phyloP scores from a whole-genome alignment of 2,888 invertebrate species.

The Nomada ruficornis region DNA sequence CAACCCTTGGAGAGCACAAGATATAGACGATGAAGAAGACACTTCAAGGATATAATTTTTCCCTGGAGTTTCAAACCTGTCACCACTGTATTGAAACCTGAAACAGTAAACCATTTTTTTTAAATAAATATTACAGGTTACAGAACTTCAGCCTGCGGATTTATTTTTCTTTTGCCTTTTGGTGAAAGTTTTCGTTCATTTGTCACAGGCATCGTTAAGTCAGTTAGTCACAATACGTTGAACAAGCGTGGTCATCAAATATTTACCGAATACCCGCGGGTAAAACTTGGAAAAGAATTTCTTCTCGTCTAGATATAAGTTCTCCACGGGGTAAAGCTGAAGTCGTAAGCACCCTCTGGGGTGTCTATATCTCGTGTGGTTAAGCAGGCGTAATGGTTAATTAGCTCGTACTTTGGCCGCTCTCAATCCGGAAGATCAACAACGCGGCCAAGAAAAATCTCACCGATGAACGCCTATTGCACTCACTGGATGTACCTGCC shows the following conservation, averaged over 20 bases:
- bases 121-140: no score
- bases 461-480: slow-evolving; percentile 17
- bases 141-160: neutral
- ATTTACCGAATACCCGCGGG: slow-evolving; percentile 33
- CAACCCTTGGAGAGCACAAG: no score
- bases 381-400: slow-evolving; percentile 59
- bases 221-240: neutral
- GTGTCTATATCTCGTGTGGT: slow-evolving; percentile 44
- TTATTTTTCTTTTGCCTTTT: neutral
- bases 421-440: slow-evolving; percentile 45
- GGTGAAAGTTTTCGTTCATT: neutral
- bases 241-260: slow-evolving; percentile 21
- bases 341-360: slow-evolving; percentile 31
- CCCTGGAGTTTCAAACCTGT: no score
- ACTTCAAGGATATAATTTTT: no score
- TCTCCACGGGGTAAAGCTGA: slow-evolving; percentile 14
- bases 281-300: slow-evolving; percentile 26
- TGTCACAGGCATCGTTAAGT: neutral
- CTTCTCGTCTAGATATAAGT: slow-evolving; percentile 34
- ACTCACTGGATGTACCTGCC: neutral
- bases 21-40: no score
- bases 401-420: slow-evolving; percentile 42
- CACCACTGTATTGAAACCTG: no score
- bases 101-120: no score
- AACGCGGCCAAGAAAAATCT: slow-evolving; percentile 35